Base-by-base conservation (phyloP, 2,797 vertebrate genomes). In the Myoxocephalus aenaeus region DNA sequence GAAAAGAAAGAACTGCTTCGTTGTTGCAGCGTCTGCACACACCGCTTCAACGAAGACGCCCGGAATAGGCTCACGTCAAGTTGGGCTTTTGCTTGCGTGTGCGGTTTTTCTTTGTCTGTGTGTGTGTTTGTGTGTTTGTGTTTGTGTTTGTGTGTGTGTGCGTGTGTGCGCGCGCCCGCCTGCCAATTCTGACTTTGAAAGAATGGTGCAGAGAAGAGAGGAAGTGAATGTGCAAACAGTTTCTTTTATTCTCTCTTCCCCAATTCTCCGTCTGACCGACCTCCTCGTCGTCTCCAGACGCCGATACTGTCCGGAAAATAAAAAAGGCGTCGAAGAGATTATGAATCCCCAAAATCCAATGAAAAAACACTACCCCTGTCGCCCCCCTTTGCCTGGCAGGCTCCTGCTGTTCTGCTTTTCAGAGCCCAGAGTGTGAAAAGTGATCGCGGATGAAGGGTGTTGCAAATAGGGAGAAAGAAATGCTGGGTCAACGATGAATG, bases 221-320 rank as follows among this genome's bases (percentile, higher is more conserved):
- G 90, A 91, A 90, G 86, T 89, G 88, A 92, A 91, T 91, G 81
- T 91, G 88, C 86, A 83, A 88, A 86, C 82, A 67, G 54, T 67
- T 81, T 88, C 66, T 83, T 90, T 88, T 68, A 77, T 85, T 84
- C 56, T 25, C 75, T 77, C 75, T 90, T 91, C 87, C 82, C 73
- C 79, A 84, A 88, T 86, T 77, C 71, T 84, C 71, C 4, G 32
- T 80, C 85, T 76, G 83, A 42, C 61, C 69, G 86, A 80, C 80
- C 59, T 65, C 70, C 77, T 82, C 79, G 59, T 82, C 79, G 59
- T 82, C 64, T 85, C 70, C 77, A 85, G 75, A 87, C 36, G 6
- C 69, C 68, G 79, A 78, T 42, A 38, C 32, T 5, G 61, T 42
- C 58, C 57, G 72, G 50, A 76, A 74, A 81, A 66, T 69, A 65